Evolutionary conservation across 1,140 invertebrate species (phyloP).

Genomic region (Lordiphosa mommai): DNA sequence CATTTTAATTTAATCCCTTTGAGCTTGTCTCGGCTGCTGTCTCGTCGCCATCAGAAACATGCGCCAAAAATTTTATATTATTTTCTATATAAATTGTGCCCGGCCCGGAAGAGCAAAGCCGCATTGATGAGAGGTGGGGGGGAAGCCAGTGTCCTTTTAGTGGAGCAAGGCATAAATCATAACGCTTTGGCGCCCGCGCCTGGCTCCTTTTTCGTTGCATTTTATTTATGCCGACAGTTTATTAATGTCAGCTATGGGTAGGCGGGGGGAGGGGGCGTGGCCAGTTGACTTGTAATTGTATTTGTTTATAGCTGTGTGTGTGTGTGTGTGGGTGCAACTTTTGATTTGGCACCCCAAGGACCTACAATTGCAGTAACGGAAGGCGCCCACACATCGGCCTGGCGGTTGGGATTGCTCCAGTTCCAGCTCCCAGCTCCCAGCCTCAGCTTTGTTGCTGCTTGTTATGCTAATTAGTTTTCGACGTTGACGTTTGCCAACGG

Average conservation of each 20-base stretch:
- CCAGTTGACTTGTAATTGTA: constrained; percentile 62
- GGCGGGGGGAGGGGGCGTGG: constrained; percentile 23
- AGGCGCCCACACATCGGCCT: constrained; percentile 27
- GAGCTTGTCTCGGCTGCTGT: constrained; percentile 74
- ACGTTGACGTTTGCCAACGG: constrained; percentile 73
- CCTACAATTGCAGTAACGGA: constrained; percentile 3
- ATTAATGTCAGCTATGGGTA: constrained; percentile 53
- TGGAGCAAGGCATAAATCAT: constrained; percentile 58
- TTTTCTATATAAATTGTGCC: constrained; percentile 7
- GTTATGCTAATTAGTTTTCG: constrained; percentile 78
- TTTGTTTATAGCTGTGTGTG: constrained; percentile 53
- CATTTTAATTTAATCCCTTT: constrained; percentile 78
- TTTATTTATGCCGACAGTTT: constrained; percentile 77
- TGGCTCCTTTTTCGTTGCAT: constrained; percentile 39
- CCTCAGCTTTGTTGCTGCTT: constrained; percentile 31
- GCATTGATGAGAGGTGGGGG: constrained; percentile 23
- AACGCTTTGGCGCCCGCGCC: constrained; percentile 33
- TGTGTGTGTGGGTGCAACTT: constrained; percentile 38
- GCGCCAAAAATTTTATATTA: constrained; percentile 55
- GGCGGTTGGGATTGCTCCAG: constrained; percentile 26
- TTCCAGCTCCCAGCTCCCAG: constrained; percentile 10
- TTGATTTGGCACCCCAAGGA: constrained; percentile 43
- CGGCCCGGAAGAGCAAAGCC: constrained; percentile 25
- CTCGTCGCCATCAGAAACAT: constrained; percentile 75
- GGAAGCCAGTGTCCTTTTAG: constrained; percentile 9